These are phyloP conservation scores for Aphelocoma californica DNA, from an alignment of 2,797 vertebrate species.

Conservation along the genomic window DNA sequence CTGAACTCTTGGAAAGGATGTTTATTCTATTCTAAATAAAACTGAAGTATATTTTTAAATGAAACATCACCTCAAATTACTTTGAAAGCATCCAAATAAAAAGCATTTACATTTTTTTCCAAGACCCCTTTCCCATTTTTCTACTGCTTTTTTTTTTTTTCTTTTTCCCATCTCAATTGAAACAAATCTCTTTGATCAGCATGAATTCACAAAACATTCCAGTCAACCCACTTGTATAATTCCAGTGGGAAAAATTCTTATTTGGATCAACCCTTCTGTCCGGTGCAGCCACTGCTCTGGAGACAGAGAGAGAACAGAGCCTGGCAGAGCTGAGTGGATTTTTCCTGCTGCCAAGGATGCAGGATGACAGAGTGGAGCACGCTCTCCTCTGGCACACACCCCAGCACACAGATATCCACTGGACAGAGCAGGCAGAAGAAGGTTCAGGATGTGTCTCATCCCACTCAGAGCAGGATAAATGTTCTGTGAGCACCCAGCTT, in stretches of 20 bases:
- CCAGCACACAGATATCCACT: background rate
- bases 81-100: conserved; percentile 38
- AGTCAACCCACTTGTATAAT: background rate
- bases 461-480: background rate
- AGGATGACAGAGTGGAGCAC: background rate
- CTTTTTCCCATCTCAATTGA: background rate
- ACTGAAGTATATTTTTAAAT: conserved; percentile 53
- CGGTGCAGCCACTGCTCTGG: background rate
- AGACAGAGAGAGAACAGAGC: background rate
- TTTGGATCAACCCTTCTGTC: background rate
- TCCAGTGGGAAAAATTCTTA: background rate
- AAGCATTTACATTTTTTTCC: conserved; percentile 44
- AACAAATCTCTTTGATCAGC: background rate
- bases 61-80: conserved; percentile 55
- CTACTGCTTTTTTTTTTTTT: background rate
- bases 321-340: background rate
- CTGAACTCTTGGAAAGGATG: conserved; percentile 27
- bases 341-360: background rate
- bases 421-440: background rate
- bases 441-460: background rate
- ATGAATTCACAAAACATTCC: conserved; percentile 6
- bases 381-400: background rate
- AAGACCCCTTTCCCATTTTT: conserved; percentile 6
- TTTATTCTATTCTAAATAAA: conserved; percentile 62
- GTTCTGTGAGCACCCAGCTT: background rate